Evolutionary conservation across 2,888 invertebrate genomes (phyloP).

Genomic region (Silvanus unidentatus): DNA sequence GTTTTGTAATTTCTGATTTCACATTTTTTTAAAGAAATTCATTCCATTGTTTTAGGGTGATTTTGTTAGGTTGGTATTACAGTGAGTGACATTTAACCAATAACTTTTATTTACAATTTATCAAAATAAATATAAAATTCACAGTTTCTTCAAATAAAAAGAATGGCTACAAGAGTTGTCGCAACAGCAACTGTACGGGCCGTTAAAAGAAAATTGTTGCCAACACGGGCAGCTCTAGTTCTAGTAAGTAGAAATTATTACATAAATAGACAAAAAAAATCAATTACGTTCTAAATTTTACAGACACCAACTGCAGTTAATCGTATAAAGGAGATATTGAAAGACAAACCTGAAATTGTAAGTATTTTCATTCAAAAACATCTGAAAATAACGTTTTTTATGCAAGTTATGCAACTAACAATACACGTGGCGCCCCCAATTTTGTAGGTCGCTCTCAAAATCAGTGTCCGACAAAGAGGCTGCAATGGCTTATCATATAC

Average conservation of each 20-base stretch:
- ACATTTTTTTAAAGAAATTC: too few relatives aligned
- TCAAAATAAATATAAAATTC: too few relatives aligned
- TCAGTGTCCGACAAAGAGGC: slow-evolving; percentile 94
- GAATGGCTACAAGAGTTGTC: slow-evolving; percentile 72
- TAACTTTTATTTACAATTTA: too few relatives aligned
- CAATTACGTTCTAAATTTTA: slow-evolving; percentile 35
- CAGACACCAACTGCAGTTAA: slow-evolving; percentile 78
- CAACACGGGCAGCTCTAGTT: slow-evolving; percentile 79
- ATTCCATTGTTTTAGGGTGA: too few relatives aligned
- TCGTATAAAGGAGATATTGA: slow-evolving; percentile 75
- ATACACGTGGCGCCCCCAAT: too few relatives aligned
- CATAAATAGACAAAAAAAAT: slow-evolving; percentile 15
- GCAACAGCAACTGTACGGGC: slow-evolving; percentile 87
- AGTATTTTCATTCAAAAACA: slow-evolving; percentile 34
- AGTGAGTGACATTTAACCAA: too few relatives aligned
- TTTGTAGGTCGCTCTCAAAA: slow-evolving; percentile 75
- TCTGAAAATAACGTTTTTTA: slow-evolving; percentile 5
- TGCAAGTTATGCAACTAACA: too few relatives aligned
- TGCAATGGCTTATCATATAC: slow-evolving; percentile 98
- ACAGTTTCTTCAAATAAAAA: slow-evolving; percentile 15
- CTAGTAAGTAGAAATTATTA: slow-evolving; percentile 45
- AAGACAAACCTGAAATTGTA: slow-evolving; percentile 67
- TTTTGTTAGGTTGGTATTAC: too few relatives aligned
- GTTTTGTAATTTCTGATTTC: too few relatives aligned
- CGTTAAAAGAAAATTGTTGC: slow-evolving; percentile 70